Evolutionary conservation across 2,888 invertebrate genomes (phyloP).

Genomic region (Aphrophora alni): DNA sequence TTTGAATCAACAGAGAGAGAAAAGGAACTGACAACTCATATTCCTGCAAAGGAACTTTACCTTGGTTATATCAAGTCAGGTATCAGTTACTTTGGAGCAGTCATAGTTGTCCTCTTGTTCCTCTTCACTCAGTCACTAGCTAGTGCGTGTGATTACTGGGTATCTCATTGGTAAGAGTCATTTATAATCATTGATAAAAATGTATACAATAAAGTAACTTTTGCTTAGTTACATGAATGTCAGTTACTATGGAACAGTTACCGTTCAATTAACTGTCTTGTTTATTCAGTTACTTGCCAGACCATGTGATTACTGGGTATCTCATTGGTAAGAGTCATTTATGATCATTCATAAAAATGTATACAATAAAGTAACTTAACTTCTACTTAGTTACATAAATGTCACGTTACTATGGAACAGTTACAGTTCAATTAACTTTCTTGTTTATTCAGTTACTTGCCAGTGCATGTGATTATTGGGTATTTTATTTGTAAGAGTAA

Average conservation of each 20-base stretch:
- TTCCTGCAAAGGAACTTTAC: neutral
- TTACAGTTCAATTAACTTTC: constrained; percentile 52
- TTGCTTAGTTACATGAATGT: neutral
- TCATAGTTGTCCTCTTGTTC: constrained; percentile 53
- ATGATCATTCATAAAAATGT: no score
- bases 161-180: constrained; percentile 57
- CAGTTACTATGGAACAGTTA: neutral
- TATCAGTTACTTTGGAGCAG: neutral
- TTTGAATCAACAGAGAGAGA: neutral
- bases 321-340: constrained; percentile 56
- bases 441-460: constrained; percentile 54
- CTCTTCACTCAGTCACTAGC: constrained; percentile 54
- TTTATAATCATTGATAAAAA: no score
- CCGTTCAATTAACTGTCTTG: constrained; percentile 53
- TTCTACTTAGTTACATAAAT: neutral
- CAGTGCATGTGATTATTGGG: constrained; percentile 56
- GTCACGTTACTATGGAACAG: neutral
- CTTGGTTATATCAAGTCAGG: neutral
- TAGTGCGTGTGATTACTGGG: constrained; percentile 56
- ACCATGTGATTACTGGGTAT: constrained; percentile 56
- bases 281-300: constrained; percentile 54
- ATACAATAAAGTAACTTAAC: no score
- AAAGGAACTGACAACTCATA: neutral
- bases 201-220: no score
- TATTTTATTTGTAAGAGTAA: constrained; percentile 57